Conservation (phyloP, 2,888 invertebrate species). For the Dichetophora obliterata region DNA sequence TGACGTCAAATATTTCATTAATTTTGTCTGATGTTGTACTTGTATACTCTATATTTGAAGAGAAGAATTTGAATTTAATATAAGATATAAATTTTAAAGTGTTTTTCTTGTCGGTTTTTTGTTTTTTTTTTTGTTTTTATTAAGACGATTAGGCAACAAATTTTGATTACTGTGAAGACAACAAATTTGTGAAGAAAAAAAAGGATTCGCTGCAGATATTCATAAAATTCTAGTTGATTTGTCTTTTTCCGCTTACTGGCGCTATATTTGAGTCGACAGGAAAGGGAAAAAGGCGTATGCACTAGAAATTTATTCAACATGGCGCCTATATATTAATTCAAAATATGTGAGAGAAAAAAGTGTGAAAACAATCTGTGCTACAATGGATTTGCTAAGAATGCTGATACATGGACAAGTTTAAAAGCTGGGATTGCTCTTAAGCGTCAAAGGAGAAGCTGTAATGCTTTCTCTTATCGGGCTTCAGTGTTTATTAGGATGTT, state of each 20-base stretch:
- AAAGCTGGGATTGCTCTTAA: too few species aligned
- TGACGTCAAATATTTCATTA: conserved; percentile 9
- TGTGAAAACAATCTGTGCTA: too few species aligned
- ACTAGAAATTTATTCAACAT: conserved; percentile 61
- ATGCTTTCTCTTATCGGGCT: too few species aligned
- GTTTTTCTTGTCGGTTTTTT: not conserved
- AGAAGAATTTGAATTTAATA: not conserved
- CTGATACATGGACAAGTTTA: too few species aligned
- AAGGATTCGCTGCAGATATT: not conserved
- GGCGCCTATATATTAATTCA: not conserved
- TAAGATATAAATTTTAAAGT: not conserved
- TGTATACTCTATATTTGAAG: not conserved
- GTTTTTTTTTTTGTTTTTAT: not conserved
- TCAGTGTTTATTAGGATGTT: too few species aligned
- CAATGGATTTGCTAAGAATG: too few species aligned
- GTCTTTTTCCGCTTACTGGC: conserved; percentile 72
- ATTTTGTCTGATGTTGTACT: not conserved
- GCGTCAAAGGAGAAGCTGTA: too few species aligned
- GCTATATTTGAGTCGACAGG: conserved; percentile 69
- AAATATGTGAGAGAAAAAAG: not conserved
- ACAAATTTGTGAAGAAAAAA: not conserved
- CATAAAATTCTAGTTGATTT: conserved; percentile 67
- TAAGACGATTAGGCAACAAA: not conserved
- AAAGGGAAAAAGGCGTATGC: conserved; percentile 70
- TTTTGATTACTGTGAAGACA: not conserved